Evolutionary conservation across 1,140 invertebrate genomes (phyloP).

Genomic region (Planococcus citri): DNA sequence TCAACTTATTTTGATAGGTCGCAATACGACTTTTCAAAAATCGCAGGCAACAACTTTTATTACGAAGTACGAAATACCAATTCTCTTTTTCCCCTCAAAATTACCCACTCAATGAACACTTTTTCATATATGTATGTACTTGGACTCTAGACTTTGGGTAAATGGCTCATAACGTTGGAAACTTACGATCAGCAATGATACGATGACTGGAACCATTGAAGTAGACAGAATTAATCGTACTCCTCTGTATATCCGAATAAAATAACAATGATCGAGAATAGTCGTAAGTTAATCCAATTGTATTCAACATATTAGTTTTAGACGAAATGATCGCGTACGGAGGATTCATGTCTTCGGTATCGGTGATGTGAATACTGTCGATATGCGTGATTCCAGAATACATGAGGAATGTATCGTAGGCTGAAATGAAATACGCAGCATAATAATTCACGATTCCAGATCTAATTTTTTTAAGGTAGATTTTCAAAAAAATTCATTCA

Average conservation of each 20-base stretch:
- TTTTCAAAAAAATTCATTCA: neutral
- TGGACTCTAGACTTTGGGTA: too few relatives aligned
- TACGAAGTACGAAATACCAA: too few relatives aligned
- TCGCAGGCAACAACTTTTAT: too few relatives aligned
- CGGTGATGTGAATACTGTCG: slow-evolving; percentile 58
- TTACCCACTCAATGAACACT: too few relatives aligned
- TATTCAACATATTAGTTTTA: slow-evolving; percentile 59
- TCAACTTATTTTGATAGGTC: too few relatives aligned
- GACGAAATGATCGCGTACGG: slow-evolving; percentile 61
- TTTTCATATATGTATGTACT: too few relatives aligned
- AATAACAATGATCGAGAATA: slow-evolving; percentile 55
- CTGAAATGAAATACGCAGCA: slow-evolving; percentile 34
- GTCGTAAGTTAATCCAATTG: slow-evolving; percentile 71
- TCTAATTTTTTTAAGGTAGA: neutral
- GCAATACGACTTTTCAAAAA: too few relatives aligned
- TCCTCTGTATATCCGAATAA: slow-evolving; percentile 76
- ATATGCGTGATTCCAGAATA: slow-evolving; percentile 59
- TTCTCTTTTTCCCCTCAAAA: too few relatives aligned
- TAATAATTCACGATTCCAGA: neutral
- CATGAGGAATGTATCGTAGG: slow-evolving; percentile 60
- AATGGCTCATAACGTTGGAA: too few relatives aligned
- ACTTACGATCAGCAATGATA: slow-evolving; percentile 53
- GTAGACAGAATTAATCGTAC: slow-evolving; percentile 66
- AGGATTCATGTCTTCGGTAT: slow-evolving; percentile 56
- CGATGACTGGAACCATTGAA: slow-evolving; percentile 65